Evolutionary conservation across 2,888 invertebrate genomes (phyloP), one percentile per base, ranked within the genome.

Genomic region (Gisinianus flammeolus): DNA sequence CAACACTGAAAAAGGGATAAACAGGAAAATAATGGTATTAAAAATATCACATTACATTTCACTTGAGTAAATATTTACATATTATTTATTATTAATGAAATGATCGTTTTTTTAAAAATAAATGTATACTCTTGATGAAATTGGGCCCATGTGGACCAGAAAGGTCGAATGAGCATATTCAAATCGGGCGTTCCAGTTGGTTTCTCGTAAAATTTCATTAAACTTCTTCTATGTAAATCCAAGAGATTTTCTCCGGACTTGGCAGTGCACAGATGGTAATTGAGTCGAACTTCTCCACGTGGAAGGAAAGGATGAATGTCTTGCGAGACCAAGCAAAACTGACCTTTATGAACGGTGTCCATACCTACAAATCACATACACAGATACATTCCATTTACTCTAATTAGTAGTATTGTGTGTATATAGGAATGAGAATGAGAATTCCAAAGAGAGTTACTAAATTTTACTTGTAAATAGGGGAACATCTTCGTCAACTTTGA

Each of bases 111-210:
- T n/a, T n/a, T n/a, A n/a, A n/a, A n/a, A n/a, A n/a, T n/a, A n/a
- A n/a, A n/a, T n/a, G n/a, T n/a, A n/a, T n/a, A n/a, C n/a, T n/a
- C n/a, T n/a, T n/a, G n/a, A n/a, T n/a, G n/a, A n/a, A n/a, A n/a
- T n/a, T n/a, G n/a, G n/a, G n/a, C n/a, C 81, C 81, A 81, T 0
- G 80, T 81, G 0, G 79, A 79, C 80, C 80, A 81, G 35, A 81
- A 72, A 12, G 81, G 81, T 12, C 67, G 26, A 19, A 75, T 19
- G 8, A 79, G 16, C 80, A 81, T 79, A 0, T 10, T 30, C 44
- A 54, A 31, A 58, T 81, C 80, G 0, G 81, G 81, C 66, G 68
- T 31, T 4, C 35, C 69, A 19, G 52, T 75, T 54, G 79, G 78
- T 67, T 62, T 76, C 24, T 31, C 19, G 30, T 75, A 78, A 35